Evolutionary conservation across 2,797 vertebrate species (phyloP).

Genomic region (Sylvia borin): DNA sequence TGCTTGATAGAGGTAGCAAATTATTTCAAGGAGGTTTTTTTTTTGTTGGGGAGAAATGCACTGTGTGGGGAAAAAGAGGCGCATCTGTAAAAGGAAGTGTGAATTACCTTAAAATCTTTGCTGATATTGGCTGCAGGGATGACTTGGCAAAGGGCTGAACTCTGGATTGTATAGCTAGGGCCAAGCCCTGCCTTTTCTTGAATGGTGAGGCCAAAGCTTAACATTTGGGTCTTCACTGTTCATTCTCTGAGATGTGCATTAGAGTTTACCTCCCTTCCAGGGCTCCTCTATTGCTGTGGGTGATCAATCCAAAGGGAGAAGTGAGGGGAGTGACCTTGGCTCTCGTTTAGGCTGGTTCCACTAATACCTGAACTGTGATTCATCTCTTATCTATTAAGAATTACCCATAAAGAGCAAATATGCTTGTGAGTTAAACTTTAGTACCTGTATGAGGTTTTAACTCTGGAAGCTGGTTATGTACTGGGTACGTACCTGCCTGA

Average conservation of each 20-base stretch:
- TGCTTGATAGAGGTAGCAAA: neutral
- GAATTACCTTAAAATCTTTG: neutral
- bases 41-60: neutral
- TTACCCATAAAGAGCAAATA: neutral
- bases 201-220: neutral
- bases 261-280: neutral
- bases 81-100: neutral
- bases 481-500: neutral
- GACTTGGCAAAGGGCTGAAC: neutral
- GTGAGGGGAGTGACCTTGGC: neutral
- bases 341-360: neutral
- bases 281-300: neutral
- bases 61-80: neutral
- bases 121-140: neutral
- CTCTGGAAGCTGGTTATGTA: neutral
- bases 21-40: neutral
- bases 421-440: slow-evolving; percentile 27
- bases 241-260: accelerated
- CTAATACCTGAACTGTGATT: neutral
- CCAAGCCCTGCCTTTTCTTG: neutral
- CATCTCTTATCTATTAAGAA: slow-evolving; percentile 48
- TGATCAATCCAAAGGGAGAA: neutral
- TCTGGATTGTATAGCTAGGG: neutral
- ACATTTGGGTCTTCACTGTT: neutral
- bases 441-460: neutral